phyloP scores from a whole-genome alignment of 2,888 invertebrate species.

The Rugalucina vietnamica region DNA sequence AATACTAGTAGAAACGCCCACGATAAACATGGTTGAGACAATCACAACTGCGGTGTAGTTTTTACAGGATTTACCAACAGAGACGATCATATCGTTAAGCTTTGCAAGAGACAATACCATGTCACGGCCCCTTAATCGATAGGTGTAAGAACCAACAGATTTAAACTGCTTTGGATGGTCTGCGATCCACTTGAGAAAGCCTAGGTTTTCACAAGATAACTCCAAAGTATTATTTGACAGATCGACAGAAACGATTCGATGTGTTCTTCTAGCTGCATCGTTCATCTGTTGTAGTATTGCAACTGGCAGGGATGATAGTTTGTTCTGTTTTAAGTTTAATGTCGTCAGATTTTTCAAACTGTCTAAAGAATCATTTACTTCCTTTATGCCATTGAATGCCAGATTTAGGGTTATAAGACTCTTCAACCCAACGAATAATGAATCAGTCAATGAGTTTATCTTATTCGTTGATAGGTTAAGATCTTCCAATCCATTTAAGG shows the following conservation, averaged over 20 bases:
- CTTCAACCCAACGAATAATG: not conserved
- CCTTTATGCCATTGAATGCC: not conserved
- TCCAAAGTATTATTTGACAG: conserved; percentile 34
- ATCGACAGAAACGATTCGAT: conserved; percentile 14
- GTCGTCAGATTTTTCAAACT: not conserved
- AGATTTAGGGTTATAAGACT: conserved; percentile 30
- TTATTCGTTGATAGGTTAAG: conserved; percentile 41
- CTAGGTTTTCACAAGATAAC: conserved; percentile 18
- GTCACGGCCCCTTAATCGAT: not conserved
- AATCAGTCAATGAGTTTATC: not conserved
- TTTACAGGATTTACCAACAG: conserved; percentile 19
- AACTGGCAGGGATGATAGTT: not conserved
- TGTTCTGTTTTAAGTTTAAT: not conserved
- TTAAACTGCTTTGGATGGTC: conserved; percentile 11
- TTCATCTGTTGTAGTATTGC: not conserved
- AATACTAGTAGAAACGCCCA: conserved; percentile 27
- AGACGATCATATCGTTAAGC: not conserved
- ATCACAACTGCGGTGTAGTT: conserved; percentile 6
- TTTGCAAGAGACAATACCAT: not conserved
- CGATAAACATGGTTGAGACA: conserved; percentile 24
- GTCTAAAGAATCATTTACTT: not conserved
- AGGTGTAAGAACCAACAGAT: conserved; percentile 23
- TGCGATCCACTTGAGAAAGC: conserved; percentile 37
- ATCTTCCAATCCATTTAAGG: conserved; percentile 19
- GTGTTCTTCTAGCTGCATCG: not conserved